Percentiles rank a stretch among this genome's conserved stretches.
These are phyloP conservation scores for Neosilurus hyrtlii DNA, from an alignment of 2,797 vertebrate species.

Conservation along the genomic window DNA sequence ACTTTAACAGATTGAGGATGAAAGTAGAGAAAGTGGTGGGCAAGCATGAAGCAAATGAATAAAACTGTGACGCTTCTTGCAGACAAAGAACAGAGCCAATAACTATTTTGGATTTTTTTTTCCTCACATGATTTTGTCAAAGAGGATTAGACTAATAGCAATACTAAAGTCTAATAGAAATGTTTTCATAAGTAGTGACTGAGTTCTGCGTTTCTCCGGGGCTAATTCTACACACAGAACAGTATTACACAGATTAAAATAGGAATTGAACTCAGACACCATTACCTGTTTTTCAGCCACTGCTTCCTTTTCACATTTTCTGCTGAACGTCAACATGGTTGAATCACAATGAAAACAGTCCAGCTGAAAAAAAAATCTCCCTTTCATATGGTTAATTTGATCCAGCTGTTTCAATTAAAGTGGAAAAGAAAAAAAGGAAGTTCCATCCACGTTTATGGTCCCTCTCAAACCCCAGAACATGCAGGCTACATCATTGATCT, in stretches of 20 bases:
- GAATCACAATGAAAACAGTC: slow-evolving; percentile 46
- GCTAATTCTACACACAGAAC: slow-evolving; percentile 4
- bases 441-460: slow-evolving; percentile 58
- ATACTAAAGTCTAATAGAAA: neutral
- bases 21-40: slow-evolving; percentile 35
- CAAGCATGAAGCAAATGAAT: slow-evolving; percentile 37
- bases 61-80: slow-evolving; percentile 15
- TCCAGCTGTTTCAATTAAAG: slow-evolving; percentile 53
- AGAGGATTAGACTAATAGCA: neutral
- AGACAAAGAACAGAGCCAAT: slow-evolving; percentile 35
- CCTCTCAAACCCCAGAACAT: slow-evolving; percentile 56
- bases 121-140: neutral
- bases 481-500: slow-evolving; percentile 55
- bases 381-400: slow-evolving; percentile 49
- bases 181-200: slow-evolving; percentile 8
- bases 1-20: slow-evolving; percentile 49
- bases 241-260: slow-evolving; percentile 38
- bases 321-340: slow-evolving; percentile 23
- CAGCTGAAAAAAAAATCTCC: slow-evolving; percentile 33
- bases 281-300: slow-evolving; percentile 45
- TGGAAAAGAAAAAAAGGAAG: slow-evolving; percentile 56
- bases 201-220: neutral
- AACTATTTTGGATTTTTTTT: neutral
- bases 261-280: slow-evolving; percentile 13
- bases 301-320: slow-evolving; percentile 27